phyloP scores from a whole-genome alignment of 2,797 vertebrate species.

The Rallus crepitans region DNA sequence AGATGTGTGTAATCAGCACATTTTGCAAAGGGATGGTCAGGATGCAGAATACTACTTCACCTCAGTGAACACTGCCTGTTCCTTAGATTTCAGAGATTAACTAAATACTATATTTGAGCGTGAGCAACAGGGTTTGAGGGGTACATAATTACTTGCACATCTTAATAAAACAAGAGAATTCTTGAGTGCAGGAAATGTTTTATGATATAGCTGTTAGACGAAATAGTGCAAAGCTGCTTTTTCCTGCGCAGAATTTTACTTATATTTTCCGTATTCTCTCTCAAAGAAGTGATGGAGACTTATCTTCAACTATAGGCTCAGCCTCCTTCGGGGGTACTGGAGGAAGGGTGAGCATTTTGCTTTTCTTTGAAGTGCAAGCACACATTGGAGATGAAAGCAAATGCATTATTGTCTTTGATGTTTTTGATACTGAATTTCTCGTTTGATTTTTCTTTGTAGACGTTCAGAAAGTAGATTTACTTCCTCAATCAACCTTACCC shows the following conservation, averaged over 20 bases:
- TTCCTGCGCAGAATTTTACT: background rate
- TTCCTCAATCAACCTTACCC: conserved; percentile 70
- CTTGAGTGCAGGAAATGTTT: background rate
- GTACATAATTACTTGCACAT: background rate
- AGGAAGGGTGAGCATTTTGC: conserved; percentile 74
- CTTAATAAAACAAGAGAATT: background rate
- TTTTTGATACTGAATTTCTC: conserved; percentile 82
- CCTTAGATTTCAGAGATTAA: background rate
- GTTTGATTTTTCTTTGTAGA: conserved; percentile 79
- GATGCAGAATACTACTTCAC: background rate
- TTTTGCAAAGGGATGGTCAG: background rate
- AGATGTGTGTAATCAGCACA: background rate
- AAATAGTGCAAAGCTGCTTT: background rate
- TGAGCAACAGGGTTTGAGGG: background rate
- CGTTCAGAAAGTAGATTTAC: conserved; percentile 69
- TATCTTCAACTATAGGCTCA: conserved; percentile 63
- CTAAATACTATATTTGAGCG: background rate
- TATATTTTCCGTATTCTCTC: conserved; percentile 14
- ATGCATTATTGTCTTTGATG: conserved; percentile 81
- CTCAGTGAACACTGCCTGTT: background rate
- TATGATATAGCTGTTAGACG: background rate
- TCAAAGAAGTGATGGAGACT: conserved; percentile 57
- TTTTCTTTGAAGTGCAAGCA: conserved; percentile 81
- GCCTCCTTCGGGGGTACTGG: conserved; percentile 65
- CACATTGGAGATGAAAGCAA: conserved; percentile 81